Evolutionary conservation across 2,888 invertebrate genomes (phyloP).

Genomic region (Pandemis cinnamomeana): DNA sequence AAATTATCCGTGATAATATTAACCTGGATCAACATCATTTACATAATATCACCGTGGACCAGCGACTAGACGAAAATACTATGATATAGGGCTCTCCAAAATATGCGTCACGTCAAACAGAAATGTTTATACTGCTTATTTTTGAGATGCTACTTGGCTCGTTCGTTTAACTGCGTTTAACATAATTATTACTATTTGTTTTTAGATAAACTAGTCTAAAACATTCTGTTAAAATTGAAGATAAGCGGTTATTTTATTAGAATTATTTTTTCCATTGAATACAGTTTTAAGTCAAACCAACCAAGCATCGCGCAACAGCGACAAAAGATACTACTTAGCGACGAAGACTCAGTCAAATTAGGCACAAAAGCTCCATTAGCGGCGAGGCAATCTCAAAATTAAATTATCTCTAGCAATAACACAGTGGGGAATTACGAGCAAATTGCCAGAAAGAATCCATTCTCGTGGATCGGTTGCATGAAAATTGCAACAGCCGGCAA

Average conservation of each 20-base stretch:
- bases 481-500: slow-evolving; percentile 80
- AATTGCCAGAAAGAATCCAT: slow-evolving; percentile 80
- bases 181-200: slow-evolving; percentile 2
- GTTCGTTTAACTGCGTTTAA: neutral
- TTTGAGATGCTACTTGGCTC: slow-evolving; percentile 38
- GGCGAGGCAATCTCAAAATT: slow-evolving; percentile 61
- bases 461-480: slow-evolving; percentile 79
- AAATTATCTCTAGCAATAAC: slow-evolving; percentile 69
- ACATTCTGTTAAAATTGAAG: neutral
- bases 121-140: slow-evolving; percentile 53
- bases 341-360: slow-evolving; percentile 56
- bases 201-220: slow-evolving; percentile 1
- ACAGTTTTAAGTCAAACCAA: slow-evolving; percentile 13
- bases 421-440: slow-evolving; percentile 67
- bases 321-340: slow-evolving; percentile 52
- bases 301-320: slow-evolving; percentile 46
- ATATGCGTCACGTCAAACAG: slow-evolving; percentile 8
- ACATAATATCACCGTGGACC: slow-evolving; percentile 52
- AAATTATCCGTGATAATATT: slow-evolving; percentile 69
- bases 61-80: slow-evolving; percentile 34
- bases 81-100: slow-evolving; percentile 18
- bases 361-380: slow-evolving; percentile 65
- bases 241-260: neutral
- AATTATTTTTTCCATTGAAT: neutral
- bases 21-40: slow-evolving; percentile 65